Evolutionary conservation across 2,113 vertebrate genomes (phyloP), one percentile per base, ranked within the genome.

Genomic region (Amblyopsis rosae): DNA sequence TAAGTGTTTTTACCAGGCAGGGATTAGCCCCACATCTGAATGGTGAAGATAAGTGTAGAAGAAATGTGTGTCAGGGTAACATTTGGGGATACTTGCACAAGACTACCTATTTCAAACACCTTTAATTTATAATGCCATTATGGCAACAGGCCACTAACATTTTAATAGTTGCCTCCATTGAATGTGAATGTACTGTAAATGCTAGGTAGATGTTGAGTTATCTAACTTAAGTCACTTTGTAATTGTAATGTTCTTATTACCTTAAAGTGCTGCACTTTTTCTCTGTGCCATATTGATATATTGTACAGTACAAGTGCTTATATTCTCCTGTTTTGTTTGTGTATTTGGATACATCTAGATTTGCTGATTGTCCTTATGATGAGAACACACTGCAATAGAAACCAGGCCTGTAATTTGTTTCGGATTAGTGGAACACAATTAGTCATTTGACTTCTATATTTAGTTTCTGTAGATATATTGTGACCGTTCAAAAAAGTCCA

Each of bases 51-150:
- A 75, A 59, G 70, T 13, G 26, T 68, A 9, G 16, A 15, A 73
- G 41, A 41, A 41, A 49, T 13, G 65, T 33, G 49, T 63, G 74
- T 75, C 77, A 66, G 73, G 74, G 72, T 47, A 47, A 69, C 56
- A 12, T 55, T 75, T 75, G 50, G 59, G 77, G 57, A 55, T 59
- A 49, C 35, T 76, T 82, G 76, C 72, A 79, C 68, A 79, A 33
- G 48, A 53, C 49, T 70, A 11, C 59, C 61, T 59, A 3, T 74
- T 68, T 47, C 58, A 9, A 16, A 77, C 33, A 13, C 62, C 26
- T 26, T 26, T 35, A 26, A 15, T 15, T 68, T 16, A 2, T n/a
- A n/a, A 66, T 85, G 68, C 67, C 64, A 48, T 81, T 62, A 10
- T 6, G 49, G 48, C 4, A 55, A 41, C 17, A 76, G 12, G 10